Conservation (phyloP, 2,113 vertebrate species). For the Grantiella picta region DNA sequence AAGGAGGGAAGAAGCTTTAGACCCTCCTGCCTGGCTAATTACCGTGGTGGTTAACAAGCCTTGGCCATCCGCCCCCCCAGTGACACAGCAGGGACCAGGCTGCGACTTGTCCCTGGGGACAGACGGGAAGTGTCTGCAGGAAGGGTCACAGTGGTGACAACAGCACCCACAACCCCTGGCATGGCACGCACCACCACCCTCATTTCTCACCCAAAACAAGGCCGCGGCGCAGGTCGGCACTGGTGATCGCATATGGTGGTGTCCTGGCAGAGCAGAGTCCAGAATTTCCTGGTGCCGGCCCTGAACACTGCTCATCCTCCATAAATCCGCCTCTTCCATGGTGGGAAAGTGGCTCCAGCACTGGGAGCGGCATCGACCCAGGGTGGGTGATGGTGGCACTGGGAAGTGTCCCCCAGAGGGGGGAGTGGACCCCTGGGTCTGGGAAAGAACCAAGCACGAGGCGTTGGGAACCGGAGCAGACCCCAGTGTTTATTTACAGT, state of each 20-base stretch:
- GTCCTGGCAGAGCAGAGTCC: rapidly evolving
- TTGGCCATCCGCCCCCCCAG: too few species aligned
- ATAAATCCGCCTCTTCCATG: rapidly evolving
- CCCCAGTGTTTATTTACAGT: conserved; percentile 74
- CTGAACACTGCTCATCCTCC: rapidly evolving
- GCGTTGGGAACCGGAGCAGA: background rate
- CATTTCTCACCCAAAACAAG: background rate
- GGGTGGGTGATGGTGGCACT: background rate
- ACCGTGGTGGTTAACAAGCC: rapidly evolving
- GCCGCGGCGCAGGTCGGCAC: rapidly evolving
- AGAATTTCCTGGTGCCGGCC: rapidly evolving
- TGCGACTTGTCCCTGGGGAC: rapidly evolving
- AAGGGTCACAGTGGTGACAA: rapidly evolving
- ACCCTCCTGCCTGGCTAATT: background rate
- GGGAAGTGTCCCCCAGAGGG: background rate
- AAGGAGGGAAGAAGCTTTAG: background rate
- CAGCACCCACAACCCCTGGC: background rate
- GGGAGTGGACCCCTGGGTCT: rapidly evolving
- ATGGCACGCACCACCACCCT: rapidly evolving
- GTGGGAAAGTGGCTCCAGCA: background rate
- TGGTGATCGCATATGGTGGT: rapidly evolving
- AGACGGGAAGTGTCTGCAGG: rapidly evolving
- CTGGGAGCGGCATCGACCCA: rapidly evolving
- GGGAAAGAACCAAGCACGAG: background rate
- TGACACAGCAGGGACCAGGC: rapidly evolving